These are phyloP conservation scores for Triplophysa yarkandensis DNA, from an alignment of 2,797 vertebrate species.

Conservation along the genomic window DNA sequence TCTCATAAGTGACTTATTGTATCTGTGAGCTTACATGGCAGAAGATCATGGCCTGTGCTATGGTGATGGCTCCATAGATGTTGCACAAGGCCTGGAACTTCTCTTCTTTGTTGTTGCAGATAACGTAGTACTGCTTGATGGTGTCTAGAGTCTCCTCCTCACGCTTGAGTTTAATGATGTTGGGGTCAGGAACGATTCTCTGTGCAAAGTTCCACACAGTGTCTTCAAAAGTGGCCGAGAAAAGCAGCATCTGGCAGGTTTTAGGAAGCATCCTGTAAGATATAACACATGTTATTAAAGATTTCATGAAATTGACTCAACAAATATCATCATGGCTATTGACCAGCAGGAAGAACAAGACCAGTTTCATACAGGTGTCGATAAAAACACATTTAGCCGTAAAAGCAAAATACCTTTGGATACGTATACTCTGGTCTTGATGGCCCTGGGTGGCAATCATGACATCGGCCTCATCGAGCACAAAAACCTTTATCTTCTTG, in stretches of 20 bases:
- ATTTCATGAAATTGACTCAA: too few relatives aligned
- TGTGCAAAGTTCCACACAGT: slow-evolving; percentile 93
- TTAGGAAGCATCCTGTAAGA: slow-evolving; percentile 86
- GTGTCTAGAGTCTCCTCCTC: slow-evolving; percentile 98
- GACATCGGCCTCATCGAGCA: slow-evolving; percentile 93
- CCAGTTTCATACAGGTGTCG: background rate
- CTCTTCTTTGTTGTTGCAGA: slow-evolving; percentile 90
- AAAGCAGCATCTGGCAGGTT: slow-evolving; percentile 95
- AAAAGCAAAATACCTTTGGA: slow-evolving; percentile 97
- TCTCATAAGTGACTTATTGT: too few relatives aligned
- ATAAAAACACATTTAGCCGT: background rate
- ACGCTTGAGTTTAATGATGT: slow-evolving; percentile 94
- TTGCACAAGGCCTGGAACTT: slow-evolving; percentile 96
- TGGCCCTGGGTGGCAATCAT: slow-evolving; percentile 96
- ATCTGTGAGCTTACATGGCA: slow-evolving; percentile 88
- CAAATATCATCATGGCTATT: too few relatives aligned
- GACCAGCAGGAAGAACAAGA: too few relatives aligned
- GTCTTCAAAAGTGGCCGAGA: slow-evolving; percentile 97
- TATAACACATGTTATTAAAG: background rate
- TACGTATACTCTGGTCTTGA: slow-evolving; percentile 95
- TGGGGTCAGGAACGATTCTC: slow-evolving; percentile 94
- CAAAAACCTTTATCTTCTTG: slow-evolving; percentile 95
- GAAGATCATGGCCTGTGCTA: slow-evolving; percentile 98
- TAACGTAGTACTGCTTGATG: slow-evolving; percentile 96
- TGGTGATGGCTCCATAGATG: slow-evolving; percentile 95